Evolutionary conservation across 2,888 invertebrate species (phyloP).

Genomic region (Acanthosepion esculentum): DNA sequence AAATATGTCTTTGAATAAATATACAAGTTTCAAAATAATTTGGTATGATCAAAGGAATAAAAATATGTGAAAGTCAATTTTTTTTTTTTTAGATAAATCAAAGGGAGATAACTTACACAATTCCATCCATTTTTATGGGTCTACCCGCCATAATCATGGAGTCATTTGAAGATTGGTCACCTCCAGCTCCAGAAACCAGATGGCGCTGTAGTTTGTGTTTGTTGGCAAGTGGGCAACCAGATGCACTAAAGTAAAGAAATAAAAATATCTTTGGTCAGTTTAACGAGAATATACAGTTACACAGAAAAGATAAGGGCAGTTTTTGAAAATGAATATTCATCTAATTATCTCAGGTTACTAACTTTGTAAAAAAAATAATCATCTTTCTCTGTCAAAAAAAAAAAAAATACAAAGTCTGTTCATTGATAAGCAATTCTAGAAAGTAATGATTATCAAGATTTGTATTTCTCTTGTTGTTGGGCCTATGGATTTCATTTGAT

Average conservation of each 20-base stretch:
- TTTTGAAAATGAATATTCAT: too few species aligned
- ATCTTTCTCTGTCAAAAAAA: not conserved
- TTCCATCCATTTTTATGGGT: conserved; percentile 47
- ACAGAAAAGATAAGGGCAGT: too few species aligned
- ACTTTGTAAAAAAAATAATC: not conserved
- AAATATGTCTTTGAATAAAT: too few species aligned
- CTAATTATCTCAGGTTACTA: too few species aligned
- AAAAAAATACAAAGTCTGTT: not conserved
- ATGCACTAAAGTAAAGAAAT: conserved; percentile 82
- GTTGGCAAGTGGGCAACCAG: conserved; percentile 96
- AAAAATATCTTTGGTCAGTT: not conserved
- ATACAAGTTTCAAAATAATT: too few species aligned
- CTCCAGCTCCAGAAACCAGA: conserved; percentile 57
- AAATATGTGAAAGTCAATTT: too few species aligned
- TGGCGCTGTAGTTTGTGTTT: conserved; percentile 65
- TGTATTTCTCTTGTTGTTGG: not conserved
- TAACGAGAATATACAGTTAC: not conserved
- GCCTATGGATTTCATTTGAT: not conserved
- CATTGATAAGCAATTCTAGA: not conserved
- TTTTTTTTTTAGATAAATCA: not conserved
- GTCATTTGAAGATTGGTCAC: conserved; percentile 46
- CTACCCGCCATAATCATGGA: conserved; percentile 46
- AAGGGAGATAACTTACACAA: conserved; percentile 42
- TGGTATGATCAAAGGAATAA: too few species aligned
- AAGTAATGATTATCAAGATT: not conserved